Conservation (phyloP, 2,797 vertebrate genomes). For the Pseudomugil gertrudae region DNA sequence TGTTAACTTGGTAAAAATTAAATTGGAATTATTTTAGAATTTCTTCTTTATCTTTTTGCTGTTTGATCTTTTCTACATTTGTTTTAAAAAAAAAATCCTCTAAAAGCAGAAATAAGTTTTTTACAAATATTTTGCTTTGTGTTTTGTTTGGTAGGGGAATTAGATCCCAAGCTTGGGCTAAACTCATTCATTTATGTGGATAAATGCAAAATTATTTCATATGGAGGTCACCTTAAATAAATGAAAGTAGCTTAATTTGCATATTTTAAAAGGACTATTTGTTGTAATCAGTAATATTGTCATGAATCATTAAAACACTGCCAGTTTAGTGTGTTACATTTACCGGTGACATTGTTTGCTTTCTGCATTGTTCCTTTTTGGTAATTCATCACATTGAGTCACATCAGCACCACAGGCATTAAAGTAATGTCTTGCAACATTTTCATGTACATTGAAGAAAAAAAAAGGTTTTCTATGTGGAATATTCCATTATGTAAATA, state of each 20-base stretch:
- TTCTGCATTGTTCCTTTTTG: background rate
- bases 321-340: constrained; percentile 10
- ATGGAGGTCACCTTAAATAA: constrained; percentile 12
- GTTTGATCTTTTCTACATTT: constrained; percentile 13
- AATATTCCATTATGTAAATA: constrained; percentile 55
- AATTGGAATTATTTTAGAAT: constrained; percentile 5
- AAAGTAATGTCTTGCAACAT: constrained; percentile 9
- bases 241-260: constrained; percentile 6
- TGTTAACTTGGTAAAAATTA: background rate
- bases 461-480: constrained; percentile 21
- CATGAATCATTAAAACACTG: constrained; percentile 14
- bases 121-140: constrained; percentile 2
- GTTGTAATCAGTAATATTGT: background rate
- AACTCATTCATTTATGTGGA: constrained; percentile 5
- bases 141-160: constrained; percentile 17
- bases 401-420: background rate
- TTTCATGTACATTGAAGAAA: constrained; percentile 19
- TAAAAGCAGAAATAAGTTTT: constrained; percentile 7
- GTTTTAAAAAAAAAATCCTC: constrained; percentile 7
- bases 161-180: background rate
- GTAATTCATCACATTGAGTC: background rate
- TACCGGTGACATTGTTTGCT: background rate
- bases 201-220: constrained; percentile 1
- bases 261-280: background rate
- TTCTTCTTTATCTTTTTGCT: background rate